phyloP scores from a whole-genome alignment of 1,140 invertebrate genomes.

The Pseudomyrmex concolor region DNA sequence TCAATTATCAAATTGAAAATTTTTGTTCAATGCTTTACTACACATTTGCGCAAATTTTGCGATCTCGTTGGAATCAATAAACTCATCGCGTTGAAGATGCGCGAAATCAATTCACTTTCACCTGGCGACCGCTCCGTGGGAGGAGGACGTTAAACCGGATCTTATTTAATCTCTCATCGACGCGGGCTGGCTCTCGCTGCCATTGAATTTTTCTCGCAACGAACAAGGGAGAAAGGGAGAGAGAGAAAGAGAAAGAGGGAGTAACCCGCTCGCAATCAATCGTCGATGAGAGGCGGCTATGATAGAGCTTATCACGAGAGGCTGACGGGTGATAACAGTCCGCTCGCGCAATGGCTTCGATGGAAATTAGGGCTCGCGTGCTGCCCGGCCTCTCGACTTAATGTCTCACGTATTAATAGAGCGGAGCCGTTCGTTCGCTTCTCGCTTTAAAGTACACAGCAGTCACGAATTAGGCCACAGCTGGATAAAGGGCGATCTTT shows the following conservation, averaged over 20 bases:
- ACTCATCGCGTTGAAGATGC: too few species aligned
- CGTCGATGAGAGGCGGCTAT: slow-evolving; percentile 23
- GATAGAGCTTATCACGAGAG: slow-evolving; percentile 58
- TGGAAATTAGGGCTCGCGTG: slow-evolving; percentile 68
- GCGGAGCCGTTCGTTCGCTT: slow-evolving; percentile 29
- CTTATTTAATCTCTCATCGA: background rate
- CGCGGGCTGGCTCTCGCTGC: background rate
- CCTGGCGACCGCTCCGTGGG: slow-evolving; percentile 35
- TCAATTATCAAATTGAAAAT: background rate
- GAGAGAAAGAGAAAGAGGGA: background rate
- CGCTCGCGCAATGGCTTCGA: slow-evolving; percentile 2
- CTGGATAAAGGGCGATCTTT: slow-evolving; percentile 71
- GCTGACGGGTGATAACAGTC: slow-evolving; percentile 38
- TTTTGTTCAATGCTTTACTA: background rate
- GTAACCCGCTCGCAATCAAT: slow-evolving; percentile 17
- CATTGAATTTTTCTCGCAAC: slow-evolving; percentile 7
- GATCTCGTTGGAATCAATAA: background rate
- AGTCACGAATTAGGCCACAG: slow-evolving; percentile 72
- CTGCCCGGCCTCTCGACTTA: slow-evolving; percentile 26
- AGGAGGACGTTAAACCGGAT: slow-evolving; percentile 15
- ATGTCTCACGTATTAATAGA: slow-evolving; percentile 67
- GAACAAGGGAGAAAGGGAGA: too few species aligned
- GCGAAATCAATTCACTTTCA: background rate
- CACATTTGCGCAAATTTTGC: too few species aligned
- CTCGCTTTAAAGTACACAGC: slow-evolving; percentile 41